Conservation (phyloP, 2,113 vertebrate genomes). For the Anthoscopus minutus region DNA sequence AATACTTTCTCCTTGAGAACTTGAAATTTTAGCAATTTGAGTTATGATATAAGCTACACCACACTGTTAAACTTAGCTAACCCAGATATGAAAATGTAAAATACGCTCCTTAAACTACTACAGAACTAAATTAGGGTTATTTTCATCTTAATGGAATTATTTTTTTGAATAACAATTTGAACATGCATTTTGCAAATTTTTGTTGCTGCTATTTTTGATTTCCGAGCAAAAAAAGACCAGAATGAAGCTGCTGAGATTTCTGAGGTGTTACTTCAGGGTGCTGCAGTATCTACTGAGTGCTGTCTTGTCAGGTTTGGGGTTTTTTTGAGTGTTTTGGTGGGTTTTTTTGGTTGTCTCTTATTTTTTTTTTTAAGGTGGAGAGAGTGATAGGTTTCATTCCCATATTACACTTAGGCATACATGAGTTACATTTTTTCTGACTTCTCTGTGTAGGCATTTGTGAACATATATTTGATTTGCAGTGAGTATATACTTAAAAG, state of each 20-base stretch:
- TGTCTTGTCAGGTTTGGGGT: neutral
- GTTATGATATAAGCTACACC: neutral
- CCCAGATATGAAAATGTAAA: neutral
- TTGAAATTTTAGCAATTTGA: neutral
- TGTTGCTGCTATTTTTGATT: neutral
- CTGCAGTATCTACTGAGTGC: too few relatives aligned
- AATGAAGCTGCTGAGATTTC: neutral
- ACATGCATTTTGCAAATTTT: neutral
- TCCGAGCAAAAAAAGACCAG: neutral
- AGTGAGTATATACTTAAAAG: neutral
- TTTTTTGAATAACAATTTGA: neutral
- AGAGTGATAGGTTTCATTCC: neutral
- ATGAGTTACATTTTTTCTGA: neutral
- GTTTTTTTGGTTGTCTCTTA: rapidly evolving
- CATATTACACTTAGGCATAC: neutral
- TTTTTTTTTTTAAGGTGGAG: neutral
- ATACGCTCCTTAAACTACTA: neutral
- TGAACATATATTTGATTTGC: neutral
- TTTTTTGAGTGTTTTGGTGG: neutral
- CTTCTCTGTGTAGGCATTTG: neutral
- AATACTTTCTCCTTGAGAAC: neutral
- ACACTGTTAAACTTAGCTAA: neutral
- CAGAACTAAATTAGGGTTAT: neutral
- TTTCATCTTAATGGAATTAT: neutral
- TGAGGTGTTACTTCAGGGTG: neutral